Percentiles rank a stretch among this genome's conserved stretches.
Conservation (phyloP, 2,797 vertebrate genomes). For the Gobionotothen gibberifrons region DNA sequence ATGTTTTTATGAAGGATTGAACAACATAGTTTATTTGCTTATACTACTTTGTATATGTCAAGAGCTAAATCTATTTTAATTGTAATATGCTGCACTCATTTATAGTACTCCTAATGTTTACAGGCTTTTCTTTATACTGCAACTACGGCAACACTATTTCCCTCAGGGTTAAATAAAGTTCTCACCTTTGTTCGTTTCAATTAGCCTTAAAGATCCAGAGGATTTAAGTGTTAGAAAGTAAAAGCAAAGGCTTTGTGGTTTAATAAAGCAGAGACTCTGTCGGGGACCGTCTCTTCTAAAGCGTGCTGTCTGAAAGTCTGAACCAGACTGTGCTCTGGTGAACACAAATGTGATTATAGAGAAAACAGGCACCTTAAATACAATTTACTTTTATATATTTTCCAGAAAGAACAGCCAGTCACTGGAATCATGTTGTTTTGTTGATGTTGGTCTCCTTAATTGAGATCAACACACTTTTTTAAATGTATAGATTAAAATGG, state of each 20-base stretch:
- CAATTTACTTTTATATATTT: constrained; percentile 50
- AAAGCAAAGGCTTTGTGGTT: constrained; percentile 2
- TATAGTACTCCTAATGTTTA: background rate
- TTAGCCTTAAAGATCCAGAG: background rate
- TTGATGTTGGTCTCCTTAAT: constrained; percentile 9
- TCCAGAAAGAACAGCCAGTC: constrained; percentile 22
- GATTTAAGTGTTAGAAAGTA: background rate
- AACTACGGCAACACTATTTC: background rate
- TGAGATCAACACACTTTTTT: background rate
- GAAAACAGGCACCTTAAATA: constrained; percentile 55
- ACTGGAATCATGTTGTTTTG: constrained; percentile 23
- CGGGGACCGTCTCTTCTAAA: constrained; percentile 47
- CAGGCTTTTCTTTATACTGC: background rate
- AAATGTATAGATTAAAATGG: background rate
- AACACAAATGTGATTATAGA: constrained; percentile 63
- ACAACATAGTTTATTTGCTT: background rate
- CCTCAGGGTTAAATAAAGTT: background rate
- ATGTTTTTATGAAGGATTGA: background rate
- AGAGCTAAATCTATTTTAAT: too few relatives aligned
- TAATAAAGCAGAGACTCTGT: constrained; percentile 21
- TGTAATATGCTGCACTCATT: too few relatives aligned
- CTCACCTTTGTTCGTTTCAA: background rate
- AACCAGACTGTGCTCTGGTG: constrained; percentile 27
- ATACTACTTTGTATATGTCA: too few relatives aligned
- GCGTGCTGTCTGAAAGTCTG: constrained; percentile 21